Evolutionary conservation across 35 echinoderm and acorn worm species (phyloP).

Genomic region (Apostichopus parvimensis): DNA sequence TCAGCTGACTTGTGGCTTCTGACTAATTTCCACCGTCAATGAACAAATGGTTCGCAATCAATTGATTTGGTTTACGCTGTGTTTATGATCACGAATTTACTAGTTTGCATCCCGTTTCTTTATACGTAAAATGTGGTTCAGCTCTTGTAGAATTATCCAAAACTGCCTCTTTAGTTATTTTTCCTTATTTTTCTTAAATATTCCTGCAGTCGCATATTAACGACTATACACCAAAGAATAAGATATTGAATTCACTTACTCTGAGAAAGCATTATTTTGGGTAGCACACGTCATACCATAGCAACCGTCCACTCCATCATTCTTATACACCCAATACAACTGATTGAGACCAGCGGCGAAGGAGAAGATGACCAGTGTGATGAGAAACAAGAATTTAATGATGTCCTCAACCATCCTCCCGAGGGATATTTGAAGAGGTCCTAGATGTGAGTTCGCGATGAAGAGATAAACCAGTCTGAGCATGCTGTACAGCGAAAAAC

Average conservation of each 20-base stretch:
- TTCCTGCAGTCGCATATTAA: no score
- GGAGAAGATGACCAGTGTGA: conserved; percentile 83
- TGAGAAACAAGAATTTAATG: conserved; percentile 85
- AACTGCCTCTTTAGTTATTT: no score
- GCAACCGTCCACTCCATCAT: conserved; percentile 19
- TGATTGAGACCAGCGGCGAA: conserved; percentile 94
- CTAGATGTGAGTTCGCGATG: conserved; percentile 92
- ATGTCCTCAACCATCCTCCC: conserved; percentile 97
- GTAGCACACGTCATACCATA: conserved; percentile 72
- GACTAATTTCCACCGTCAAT: no score
- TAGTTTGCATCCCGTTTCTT: no score
- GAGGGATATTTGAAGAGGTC: conserved; percentile 94
- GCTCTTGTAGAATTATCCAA: no score
- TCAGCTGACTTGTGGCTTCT: no score
- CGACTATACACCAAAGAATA: no score
- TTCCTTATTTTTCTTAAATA: no score
- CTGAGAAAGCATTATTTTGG: conserved; percentile 90
- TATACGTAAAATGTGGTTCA: background rate
- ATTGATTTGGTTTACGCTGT: background rate
- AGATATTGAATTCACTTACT: conserved; percentile 61
- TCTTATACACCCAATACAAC: conserved; percentile 84
- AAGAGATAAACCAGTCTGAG: conserved; percentile 90
- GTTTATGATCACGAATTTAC: background rate
- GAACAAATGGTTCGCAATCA: no score
- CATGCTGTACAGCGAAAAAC: conserved; percentile 61